Evolutionary conservation across 2,797 vertebrate genomes (phyloP).

Genomic region (Coluber constrictor): DNA sequence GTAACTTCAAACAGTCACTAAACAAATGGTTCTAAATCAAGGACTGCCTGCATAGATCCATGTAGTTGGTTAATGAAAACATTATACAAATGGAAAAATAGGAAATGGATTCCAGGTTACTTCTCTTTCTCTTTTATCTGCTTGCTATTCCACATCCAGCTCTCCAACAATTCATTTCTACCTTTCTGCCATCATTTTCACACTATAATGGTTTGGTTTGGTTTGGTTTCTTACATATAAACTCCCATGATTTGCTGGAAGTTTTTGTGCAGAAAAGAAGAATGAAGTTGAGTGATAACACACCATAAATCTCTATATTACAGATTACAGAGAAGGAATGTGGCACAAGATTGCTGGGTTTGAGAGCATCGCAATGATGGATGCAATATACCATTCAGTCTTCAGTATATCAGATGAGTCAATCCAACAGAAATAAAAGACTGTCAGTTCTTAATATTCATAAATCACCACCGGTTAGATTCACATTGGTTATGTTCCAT

Average conservation of each 20-base stretch:
- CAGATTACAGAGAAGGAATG: neutral
- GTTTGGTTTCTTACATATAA: neutral
- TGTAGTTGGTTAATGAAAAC: neutral
- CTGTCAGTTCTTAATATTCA: neutral
- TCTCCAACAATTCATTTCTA: neutral
- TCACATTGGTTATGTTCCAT: conserved; percentile 37
- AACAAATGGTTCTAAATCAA: neutral
- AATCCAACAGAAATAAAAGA: neutral
- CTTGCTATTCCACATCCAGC: neutral
- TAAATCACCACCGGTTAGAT: conserved; percentile 8
- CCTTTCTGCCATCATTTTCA: neutral
- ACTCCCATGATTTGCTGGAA: neutral
- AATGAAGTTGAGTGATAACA: neutral
- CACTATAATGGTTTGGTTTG: neutral
- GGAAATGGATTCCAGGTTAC: neutral
- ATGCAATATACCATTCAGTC: neutral
- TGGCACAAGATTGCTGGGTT: neutral
- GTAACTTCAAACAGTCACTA: neutral
- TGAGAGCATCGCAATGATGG: neutral
- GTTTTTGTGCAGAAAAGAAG: neutral
- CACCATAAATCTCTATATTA: neutral
- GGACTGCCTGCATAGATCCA: neutral
- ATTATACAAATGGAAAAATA: neutral
- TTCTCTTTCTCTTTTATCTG: neutral
- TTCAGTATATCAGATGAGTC: neutral